These are phyloP conservation scores for Ypsolopha sequella DNA, from an alignment of 2,888 invertebrate species.

Conservation along the genomic window DNA sequence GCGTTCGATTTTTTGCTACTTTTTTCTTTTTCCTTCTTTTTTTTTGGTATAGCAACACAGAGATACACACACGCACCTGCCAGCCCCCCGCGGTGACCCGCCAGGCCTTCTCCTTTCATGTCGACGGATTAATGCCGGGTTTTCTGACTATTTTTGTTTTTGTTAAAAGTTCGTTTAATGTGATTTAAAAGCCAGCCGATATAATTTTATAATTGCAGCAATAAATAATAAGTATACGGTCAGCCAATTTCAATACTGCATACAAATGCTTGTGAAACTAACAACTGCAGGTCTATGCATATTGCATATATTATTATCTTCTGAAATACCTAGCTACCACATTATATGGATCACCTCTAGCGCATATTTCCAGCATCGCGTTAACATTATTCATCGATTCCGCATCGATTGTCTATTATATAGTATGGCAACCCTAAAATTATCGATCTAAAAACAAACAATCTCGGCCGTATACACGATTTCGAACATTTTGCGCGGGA, in stretches of 20 bases:
- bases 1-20: slow-evolving; percentile 12
- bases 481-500: slow-evolving; percentile 20
- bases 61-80: slow-evolving; percentile 47
- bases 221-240: not conserved
- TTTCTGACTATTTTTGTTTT: slow-evolving; percentile 20
- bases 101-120: slow-evolving; percentile 29
- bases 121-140: slow-evolving; percentile 54
- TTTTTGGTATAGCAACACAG: slow-evolving; percentile 20
- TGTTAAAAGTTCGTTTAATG: slow-evolving; percentile 10
- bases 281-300: not conserved
- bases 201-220: slow-evolving; percentile 2
- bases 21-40: slow-evolving; percentile 13
- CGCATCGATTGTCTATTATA: too few relatives aligned
- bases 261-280: too few relatives aligned
- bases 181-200: slow-evolving; percentile 14
- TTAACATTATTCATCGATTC: too few relatives aligned
- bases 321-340: slow-evolving; percentile 11
- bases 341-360: slow-evolving; percentile 22
- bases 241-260: too few relatives aligned
- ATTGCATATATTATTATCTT: not conserved
- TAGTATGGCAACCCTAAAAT: slow-evolving; percentile 28
- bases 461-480: slow-evolving; percentile 17
- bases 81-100: slow-evolving; percentile 42
- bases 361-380: too few relatives aligned
- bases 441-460: slow-evolving; percentile 30